Percentiles rank a stretch among this genome's conserved stretches.
Evolutionary conservation across 2,797 vertebrate genomes (phyloP).

Genomic region (Carapus acus): DNA sequence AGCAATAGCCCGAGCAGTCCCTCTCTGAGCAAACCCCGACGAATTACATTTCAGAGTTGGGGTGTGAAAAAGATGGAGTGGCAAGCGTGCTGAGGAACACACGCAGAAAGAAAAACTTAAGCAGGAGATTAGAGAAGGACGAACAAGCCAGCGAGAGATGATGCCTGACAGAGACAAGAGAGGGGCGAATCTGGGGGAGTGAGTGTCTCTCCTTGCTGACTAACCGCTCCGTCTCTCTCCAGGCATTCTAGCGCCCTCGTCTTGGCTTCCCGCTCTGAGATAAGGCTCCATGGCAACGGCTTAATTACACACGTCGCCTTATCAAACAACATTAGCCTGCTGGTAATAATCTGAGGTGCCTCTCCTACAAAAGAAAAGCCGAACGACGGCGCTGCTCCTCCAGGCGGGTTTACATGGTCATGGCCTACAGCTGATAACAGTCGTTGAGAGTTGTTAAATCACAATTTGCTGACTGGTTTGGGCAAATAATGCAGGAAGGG

Average conservation of each 20-base stretch:
- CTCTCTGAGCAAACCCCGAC: not conserved
- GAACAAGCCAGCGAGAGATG: slow-evolving; percentile 2
- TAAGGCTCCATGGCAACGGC: slow-evolving; percentile 62
- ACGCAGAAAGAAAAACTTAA: not conserved
- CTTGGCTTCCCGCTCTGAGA: slow-evolving; percentile 50
- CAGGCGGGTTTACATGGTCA: slow-evolving; percentile 50
- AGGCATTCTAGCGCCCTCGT: slow-evolving; percentile 44
- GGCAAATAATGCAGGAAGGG: slow-evolving; percentile 50
- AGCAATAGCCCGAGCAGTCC: not conserved
- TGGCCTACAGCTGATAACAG: slow-evolving; percentile 61
- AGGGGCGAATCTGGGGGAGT: slow-evolving; percentile 11
- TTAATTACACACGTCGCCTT: slow-evolving; percentile 69
- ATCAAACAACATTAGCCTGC: slow-evolving; percentile 67
- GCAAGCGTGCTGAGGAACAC: no score
- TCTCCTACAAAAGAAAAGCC: no score
- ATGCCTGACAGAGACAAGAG: slow-evolving; percentile 11
- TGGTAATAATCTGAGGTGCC: slow-evolving; percentile 61
- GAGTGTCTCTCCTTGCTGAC: slow-evolving; percentile 36
- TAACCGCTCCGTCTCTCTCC: slow-evolving; percentile 60
- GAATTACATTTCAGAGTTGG: slow-evolving; percentile 4
- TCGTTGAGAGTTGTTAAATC: slow-evolving; percentile 58
- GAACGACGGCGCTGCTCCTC: slow-evolving; percentile 55
- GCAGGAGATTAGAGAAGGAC: slow-evolving; percentile 15
- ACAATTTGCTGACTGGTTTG: slow-evolving; percentile 62
- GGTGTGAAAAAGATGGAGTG: not conserved